Conservation (phyloP, 1,140 invertebrate species). For the Venustaconcha ellipsiformis region DNA sequence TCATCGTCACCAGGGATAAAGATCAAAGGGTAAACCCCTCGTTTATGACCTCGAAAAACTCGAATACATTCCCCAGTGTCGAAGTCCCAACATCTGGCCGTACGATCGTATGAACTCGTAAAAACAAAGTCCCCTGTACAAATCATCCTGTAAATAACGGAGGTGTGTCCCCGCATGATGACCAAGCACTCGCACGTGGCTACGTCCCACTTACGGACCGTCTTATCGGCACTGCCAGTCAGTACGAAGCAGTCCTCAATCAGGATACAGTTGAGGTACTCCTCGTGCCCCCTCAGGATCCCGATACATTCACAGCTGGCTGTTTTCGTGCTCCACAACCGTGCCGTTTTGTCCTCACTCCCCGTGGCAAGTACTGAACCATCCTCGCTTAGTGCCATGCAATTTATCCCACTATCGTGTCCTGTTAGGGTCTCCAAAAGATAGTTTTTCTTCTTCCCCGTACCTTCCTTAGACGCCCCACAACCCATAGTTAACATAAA, state of each 20-base stretch:
- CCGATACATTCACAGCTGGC: conserved; percentile 72
- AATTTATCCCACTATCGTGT: conserved; percentile 72
- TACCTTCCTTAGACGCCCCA: conserved; percentile 55
- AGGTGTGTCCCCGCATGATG: conserved; percentile 70
- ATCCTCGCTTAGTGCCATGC: conserved; percentile 73
- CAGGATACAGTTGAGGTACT: conserved; percentile 72
- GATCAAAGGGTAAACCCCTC: conserved; percentile 72
- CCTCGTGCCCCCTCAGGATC: conserved; percentile 70
- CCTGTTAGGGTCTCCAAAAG: conserved; percentile 62
- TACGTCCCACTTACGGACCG: conserved; percentile 74
- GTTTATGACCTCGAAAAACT: conserved; percentile 71
- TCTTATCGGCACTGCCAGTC: conserved; percentile 72
- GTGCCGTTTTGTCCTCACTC: conserved; percentile 71
- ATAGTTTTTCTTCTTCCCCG: conserved; percentile 39
- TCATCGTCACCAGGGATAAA: conserved; percentile 70
- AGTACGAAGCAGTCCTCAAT: conserved; percentile 72
- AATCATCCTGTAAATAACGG: conserved; percentile 71
- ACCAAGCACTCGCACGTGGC: conserved; percentile 70
- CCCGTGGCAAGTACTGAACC: conserved; percentile 72
- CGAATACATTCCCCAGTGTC: conserved; percentile 68
- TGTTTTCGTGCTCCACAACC: conserved; percentile 72
- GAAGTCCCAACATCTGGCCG: conserved; percentile 72
- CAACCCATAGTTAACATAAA: conserved; percentile 49
- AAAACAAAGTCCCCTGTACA: conserved; percentile 73
- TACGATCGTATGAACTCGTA: conserved; percentile 72